These are phyloP conservation scores for Acronicta leporina DNA, from an alignment of 2,888 invertebrate genomes.

Conservation along the genomic window DNA sequence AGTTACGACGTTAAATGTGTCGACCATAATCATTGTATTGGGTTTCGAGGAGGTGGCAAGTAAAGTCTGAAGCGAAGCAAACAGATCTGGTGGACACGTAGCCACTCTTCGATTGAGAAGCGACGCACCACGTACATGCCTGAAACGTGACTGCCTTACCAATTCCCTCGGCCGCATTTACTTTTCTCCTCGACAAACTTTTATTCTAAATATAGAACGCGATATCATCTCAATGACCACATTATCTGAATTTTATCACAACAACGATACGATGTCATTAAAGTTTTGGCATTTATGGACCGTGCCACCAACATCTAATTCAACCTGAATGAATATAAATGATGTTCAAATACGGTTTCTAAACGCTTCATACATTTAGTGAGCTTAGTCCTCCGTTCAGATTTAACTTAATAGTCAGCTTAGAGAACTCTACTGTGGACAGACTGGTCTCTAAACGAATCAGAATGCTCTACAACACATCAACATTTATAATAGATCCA, in stretches of 20 bases:
- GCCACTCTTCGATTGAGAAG: constrained; percentile 61
- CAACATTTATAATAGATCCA: background rate
- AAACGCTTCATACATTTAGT: background rate
- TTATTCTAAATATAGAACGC: constrained; percentile 69
- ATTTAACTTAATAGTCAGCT: constrained; percentile 21
- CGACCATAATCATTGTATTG: constrained; percentile 16
- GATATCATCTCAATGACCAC: constrained; percentile 55
- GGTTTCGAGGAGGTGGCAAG: constrained; percentile 21
- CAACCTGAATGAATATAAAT: background rate
- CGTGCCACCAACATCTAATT: background rate
- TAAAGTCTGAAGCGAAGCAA: constrained; percentile 26
- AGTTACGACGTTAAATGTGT: constrained; percentile 20
- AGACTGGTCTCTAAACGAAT: constrained; percentile 7
- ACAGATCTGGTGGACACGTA: constrained; percentile 55
- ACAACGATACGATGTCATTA: constrained; percentile 18
- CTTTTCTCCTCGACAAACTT: constrained; percentile 67
- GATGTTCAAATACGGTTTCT: constrained; percentile 3
- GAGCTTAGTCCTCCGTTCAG: too few species aligned
- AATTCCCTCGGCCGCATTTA: constrained; percentile 68
- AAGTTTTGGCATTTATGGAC: background rate
- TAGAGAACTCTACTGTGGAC: constrained; percentile 4
- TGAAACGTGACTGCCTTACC: constrained; percentile 71
- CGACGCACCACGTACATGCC: constrained; percentile 68
- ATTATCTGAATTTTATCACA: constrained; percentile 52
- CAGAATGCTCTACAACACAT: constrained; percentile 4